Percentiles rank a stretch among this genome's conserved stretches.
Evolutionary conservation across 2,888 invertebrate species (phyloP).

Genomic region (Diachrysia chrysitis): DNA sequence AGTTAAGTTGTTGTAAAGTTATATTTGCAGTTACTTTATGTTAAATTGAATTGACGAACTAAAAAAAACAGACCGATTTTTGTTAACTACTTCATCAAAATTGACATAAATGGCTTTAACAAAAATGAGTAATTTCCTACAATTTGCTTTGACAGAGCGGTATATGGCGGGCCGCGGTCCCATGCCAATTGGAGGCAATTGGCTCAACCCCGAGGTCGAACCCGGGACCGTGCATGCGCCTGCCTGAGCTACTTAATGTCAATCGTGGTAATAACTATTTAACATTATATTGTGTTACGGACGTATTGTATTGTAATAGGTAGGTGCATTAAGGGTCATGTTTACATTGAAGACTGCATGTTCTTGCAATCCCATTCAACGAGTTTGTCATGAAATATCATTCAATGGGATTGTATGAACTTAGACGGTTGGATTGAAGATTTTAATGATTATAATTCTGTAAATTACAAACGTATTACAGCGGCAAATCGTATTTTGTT

Average conservation of each 20-base stretch:
- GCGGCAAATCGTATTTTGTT: no score
- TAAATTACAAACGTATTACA: no score
- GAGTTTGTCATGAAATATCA: no score
- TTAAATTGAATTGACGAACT: not conserved
- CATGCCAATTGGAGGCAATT: constrained; percentile 76
- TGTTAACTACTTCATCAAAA: constrained; percentile 22
- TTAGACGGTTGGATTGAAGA: no score
- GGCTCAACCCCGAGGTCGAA: constrained; percentile 69
- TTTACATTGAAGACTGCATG: no score
- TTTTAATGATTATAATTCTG: no score
- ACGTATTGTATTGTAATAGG: not conserved
- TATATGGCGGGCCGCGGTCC: constrained; percentile 46
- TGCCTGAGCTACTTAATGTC: constrained; percentile 44
- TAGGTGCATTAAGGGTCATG: not conserved
- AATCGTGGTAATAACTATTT: constrained; percentile 41
- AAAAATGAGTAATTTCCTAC: constrained; percentile 45
- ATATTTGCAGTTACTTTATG: no score
- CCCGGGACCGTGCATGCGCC: constrained; percentile 34
- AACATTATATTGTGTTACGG: constrained; percentile 29
- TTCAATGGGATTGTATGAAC: no score
- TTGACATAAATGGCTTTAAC: constrained; percentile 28
- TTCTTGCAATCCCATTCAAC: no score
- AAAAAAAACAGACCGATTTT: constrained; percentile 10
- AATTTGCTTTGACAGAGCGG: constrained; percentile 44
- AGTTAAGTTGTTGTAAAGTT: no score